Evolutionary conservation across 1,140 invertebrate genomes (phyloP), one percentile per base, ranked within the genome.

Genomic region (Pygmarrhopalites habei): DNA sequence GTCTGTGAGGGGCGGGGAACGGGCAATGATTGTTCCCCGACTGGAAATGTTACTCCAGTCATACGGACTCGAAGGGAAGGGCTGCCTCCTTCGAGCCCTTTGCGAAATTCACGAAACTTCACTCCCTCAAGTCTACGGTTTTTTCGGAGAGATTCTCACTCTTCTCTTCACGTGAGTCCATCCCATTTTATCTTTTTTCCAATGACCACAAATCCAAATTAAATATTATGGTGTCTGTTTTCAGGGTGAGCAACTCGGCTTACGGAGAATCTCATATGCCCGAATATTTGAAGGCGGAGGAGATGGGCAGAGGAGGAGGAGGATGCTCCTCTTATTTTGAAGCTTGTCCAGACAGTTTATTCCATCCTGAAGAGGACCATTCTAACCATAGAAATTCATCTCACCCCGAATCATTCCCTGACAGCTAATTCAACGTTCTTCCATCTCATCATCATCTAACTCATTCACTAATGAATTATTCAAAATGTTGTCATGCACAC

Each of bases 31-130:
- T 2, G 39, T 70, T 43, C 65, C 68, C 4, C 65, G 57, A 62
- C 5, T 67, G 15, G 68, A 65, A 35, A 62, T 63, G 1, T n/a
- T 70, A 14, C 47, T 70, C 17, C 5, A 51, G 15, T 39, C 51
- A 3, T 58, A 44, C 44, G 68, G 68, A 10, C 3, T 70, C 17
- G 56, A 51, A 47, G 68, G 65, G 15, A 57, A 60, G 49, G 17
- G n/a, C 21, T 70, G 68, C 43, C 29, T 70, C n/a, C 60, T 70
- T 19, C 47, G 68, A 14, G 32, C 62, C 15, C 51, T 70, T 56
- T 70, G 68, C 44, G 68, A 70, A 66, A 49, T 65, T 5, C 68
- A 70, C 60, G 65, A 67, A 49, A 25, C n/a, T 19, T 30, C 51
- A 0, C 14, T 70, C n/a, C 23, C 65, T 5, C 19, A 39, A 21